A percentile compares a stretch with the other conserved stretches of the same genome.
Conservation (phyloP, 2,113 vertebrate genomes). For the Lipotes vexillifer region DNA sequence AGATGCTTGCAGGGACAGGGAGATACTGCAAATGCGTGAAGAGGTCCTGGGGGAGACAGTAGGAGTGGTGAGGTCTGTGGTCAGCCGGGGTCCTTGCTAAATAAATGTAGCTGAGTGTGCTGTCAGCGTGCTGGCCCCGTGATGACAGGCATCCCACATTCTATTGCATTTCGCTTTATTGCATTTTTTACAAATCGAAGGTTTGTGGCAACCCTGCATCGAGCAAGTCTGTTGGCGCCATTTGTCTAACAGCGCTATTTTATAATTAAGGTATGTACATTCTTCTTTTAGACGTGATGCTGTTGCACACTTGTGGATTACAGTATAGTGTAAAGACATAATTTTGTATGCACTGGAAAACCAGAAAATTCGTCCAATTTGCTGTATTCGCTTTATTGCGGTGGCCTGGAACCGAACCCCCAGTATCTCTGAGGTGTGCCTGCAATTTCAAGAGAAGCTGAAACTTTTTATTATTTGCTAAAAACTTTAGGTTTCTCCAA, state of each 20-base stretch:
- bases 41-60: neutral
- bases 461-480: neutral
- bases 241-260: neutral
- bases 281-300: neutral
- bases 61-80: neutral
- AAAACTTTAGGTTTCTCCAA: neutral
- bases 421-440: neutral
- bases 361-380: neutral
- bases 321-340: neutral
- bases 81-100: neutral
- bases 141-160: neutral
- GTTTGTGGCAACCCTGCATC: neutral
- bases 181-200: neutral
- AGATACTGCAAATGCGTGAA: neutral
- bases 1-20: fast-evolving
- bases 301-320: neutral
- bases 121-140: neutral
- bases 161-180: neutral
- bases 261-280: neutral
- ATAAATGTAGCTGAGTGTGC: neutral
- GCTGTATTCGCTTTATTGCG: neutral
- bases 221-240: neutral
- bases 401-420: neutral
- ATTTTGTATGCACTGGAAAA: neutral
- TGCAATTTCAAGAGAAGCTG: neutral